phyloP scores from a whole-genome alignment of 2,888 invertebrate genomes.

The Didymodactylos carnosus region DNA sequence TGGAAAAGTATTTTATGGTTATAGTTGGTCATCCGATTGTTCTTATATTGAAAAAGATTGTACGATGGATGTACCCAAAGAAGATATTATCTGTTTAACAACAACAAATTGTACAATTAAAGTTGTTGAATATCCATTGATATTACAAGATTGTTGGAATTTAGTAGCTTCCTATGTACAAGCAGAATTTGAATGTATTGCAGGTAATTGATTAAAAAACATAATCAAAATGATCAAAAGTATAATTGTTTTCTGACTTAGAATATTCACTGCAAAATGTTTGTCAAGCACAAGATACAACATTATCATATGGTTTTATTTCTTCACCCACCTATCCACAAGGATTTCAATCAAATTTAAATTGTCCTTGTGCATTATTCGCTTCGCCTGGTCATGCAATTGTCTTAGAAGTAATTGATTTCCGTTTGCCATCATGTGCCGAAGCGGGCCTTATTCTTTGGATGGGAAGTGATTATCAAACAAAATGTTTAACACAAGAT shows the following conservation, averaged over 20 bases:
- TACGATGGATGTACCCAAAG: slow-evolving; percentile 10
- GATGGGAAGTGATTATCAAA: slow-evolving; percentile 5
- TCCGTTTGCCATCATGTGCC: slow-evolving; percentile 9
- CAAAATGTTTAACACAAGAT: slow-evolving; percentile 8
- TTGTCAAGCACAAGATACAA: slow-evolving; percentile 8
- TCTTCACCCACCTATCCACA: slow-evolving; percentile 10
- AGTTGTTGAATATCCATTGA: slow-evolving; percentile 11
- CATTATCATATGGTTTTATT: slow-evolving; percentile 2
- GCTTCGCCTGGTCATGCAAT: background rate
- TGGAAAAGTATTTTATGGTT: slow-evolving; percentile 5
- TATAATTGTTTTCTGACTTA: background rate
- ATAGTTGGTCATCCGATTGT: slow-evolving; percentile 12
- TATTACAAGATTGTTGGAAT: slow-evolving; percentile 15
- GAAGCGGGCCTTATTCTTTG: slow-evolving; percentile 12
- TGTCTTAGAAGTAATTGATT: slow-evolving; percentile 8
- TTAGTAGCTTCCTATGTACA: slow-evolving; percentile 11
- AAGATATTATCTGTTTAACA: slow-evolving; percentile 9
- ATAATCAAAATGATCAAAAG: background rate
- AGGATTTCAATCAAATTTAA: background rate
- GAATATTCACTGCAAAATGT: slow-evolving; percentile 12
- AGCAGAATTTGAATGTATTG: slow-evolving; percentile 12
- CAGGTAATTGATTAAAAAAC: slow-evolving; percentile 1
- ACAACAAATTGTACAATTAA: slow-evolving; percentile 6
- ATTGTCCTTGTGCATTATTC: slow-evolving; percentile 10
- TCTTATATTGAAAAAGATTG: slow-evolving; percentile 14